Base-by-base conservation (phyloP, 30 jellyfish, hydroid and myxozoan genomes). In the Pelagia noctiluca region DNA sequence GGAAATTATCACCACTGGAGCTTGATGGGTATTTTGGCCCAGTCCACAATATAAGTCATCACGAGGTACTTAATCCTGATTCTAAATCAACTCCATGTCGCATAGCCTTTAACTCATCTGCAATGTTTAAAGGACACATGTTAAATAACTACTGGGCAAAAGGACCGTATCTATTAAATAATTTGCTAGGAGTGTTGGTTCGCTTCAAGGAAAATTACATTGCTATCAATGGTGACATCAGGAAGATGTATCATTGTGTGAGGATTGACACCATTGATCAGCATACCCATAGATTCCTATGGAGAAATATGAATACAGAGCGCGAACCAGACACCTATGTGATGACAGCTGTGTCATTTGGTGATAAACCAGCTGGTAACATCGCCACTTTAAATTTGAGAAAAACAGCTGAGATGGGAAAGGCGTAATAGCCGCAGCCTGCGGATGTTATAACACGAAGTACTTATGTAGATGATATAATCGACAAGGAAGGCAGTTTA, bases 391-490 rank as follows among this genome's bases (percentile, higher is more conserved):
- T 30, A 47, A 28, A 7, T 3, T 49, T 75, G 82, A 3, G 81
- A 24, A 46, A 64, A 50, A 64, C 87, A 22, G 89, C 90, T 24
- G 52, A 63, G 31, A 46, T 16, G 75, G 16, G 33, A 22, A 30
- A 65, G 32, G 23, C 38, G 63, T 22, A 80, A 25, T 61, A 61
- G 24, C 49, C 90, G 35, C 76, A 21, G 28, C 89, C 88, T 10
- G 33, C 78, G 3, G 19, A 80, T 4, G 23, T 26, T 63, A 64
- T 61, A 5, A 26, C 21, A n/a, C 10, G 23, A 7, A 80, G 36
- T 26, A 61, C 72, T 19, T 80, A 80, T 46, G 26, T 80, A 76
- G 90, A 80, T 42, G 90, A 80, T n/a, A 80, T 80, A 19, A 5
- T 25, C 4, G 89, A 62, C 48, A 30, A n/a, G 32, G 88, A 8